These are phyloP conservation scores for Spatulosminthurus flaviceps DNA, from an alignment of 2,888 invertebrate species.

Conservation along the genomic window DNA sequence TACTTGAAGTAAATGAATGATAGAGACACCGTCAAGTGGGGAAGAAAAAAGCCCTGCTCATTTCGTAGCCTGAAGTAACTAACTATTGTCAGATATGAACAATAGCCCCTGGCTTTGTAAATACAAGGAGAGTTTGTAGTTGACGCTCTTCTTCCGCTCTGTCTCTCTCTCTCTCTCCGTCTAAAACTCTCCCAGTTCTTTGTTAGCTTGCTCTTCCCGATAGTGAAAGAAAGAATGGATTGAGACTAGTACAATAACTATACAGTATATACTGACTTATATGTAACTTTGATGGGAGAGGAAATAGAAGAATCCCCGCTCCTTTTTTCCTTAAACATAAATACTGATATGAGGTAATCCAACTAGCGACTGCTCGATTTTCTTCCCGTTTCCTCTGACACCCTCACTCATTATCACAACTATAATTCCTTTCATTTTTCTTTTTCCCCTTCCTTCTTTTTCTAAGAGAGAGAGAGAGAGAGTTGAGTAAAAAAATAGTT, in stretches of 20 bases:
- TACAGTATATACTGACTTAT: too few species aligned
- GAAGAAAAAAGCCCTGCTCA: too few species aligned
- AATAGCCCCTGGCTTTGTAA: too few species aligned
- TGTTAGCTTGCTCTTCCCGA: neutral
- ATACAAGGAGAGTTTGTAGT: neutral
- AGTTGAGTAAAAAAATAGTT: too few species aligned
- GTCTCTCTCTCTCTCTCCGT: neutral
- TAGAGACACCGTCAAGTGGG: too few species aligned
- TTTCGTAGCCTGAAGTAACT: too few species aligned
- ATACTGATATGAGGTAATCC: neutral
- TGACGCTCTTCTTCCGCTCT: constrained; percentile 15
- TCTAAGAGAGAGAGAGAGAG: too few species aligned
- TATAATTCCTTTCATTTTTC: neutral
- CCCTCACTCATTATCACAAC: neutral
- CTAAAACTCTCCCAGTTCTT: neutral
- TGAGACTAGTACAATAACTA: too few species aligned
- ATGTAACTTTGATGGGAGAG: neutral
- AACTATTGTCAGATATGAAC: too few species aligned
- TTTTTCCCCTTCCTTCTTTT: neutral
- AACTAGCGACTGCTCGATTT: neutral
- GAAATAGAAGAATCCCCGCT: neutral
- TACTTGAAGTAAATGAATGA: too few species aligned
- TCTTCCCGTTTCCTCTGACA: constrained; percentile 15
- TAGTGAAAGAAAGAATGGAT: neutral
- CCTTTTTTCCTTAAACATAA: neutral